Conservation (phyloP, 2,888 invertebrate species). For the Dromius quadrimaculatus region DNA sequence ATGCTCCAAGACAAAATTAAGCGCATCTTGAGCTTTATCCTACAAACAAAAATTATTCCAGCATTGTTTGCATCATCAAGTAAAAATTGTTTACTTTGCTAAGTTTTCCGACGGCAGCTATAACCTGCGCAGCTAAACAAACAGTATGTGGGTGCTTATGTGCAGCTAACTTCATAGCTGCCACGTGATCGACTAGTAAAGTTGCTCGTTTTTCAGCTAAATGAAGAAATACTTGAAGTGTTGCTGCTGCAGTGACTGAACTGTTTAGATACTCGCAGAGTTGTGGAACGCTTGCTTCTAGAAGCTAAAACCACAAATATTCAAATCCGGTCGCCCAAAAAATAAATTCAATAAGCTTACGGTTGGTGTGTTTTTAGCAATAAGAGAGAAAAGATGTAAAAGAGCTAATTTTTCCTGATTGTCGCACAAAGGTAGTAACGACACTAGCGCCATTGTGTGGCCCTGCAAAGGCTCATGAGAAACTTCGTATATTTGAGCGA, state of each 20-base stretch:
- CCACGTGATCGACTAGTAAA: constrained; percentile 78
- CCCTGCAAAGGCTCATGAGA: constrained; percentile 88
- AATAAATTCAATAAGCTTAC: constrained; percentile 66
- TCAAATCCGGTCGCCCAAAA: background rate
- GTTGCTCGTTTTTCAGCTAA: constrained; percentile 79
- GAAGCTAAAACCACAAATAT: constrained; percentile 68
- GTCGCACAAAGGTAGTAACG: constrained; percentile 85
- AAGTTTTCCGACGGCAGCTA: constrained; percentile 79
- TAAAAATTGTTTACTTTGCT: constrained; percentile 69
- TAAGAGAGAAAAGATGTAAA: constrained; percentile 83
- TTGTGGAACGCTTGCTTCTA: constrained; percentile 86
- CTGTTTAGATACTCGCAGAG: constrained; percentile 81
- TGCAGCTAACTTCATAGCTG: constrained; percentile 76
- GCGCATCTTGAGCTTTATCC: constrained; percentile 84
- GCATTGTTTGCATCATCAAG: background rate
- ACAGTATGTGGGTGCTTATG: constrained; percentile 76
- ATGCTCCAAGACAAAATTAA: constrained; percentile 84
- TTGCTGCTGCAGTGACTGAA: constrained; percentile 72
- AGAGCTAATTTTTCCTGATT: constrained; percentile 87
- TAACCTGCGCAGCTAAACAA: constrained; percentile 77
- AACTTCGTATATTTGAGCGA: constrained; percentile 91
- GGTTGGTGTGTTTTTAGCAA: constrained; percentile 83
- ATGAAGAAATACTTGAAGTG: constrained; percentile 81
- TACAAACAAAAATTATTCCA: constrained; percentile 61
- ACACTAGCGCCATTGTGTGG: constrained; percentile 85